Base-by-base conservation (phyloP, 64 coral and sea anemone species). In the Pocillopora verrucosa region DNA sequence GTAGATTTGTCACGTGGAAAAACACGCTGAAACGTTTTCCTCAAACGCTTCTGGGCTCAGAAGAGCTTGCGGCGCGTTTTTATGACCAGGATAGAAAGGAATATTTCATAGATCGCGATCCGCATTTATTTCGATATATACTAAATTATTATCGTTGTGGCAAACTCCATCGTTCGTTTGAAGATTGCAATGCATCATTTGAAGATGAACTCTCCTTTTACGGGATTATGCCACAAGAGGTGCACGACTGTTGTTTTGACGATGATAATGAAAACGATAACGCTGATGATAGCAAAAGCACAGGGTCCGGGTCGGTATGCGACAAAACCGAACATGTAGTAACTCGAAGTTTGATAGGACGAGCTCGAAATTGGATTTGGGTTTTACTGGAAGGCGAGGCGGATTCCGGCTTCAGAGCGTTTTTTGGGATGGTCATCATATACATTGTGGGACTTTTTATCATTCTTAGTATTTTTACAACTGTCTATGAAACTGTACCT, bases 101-200 rank as follows among this genome's bases (percentile, higher is more conserved):
- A 63, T 93, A 91, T 61, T 96, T 96, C 19, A 96, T 96, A 72
- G 95, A 96, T 72, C 88, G 95, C 10, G 95, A 96, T 72, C 95
- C 95, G 15, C 91, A 96, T 73, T 88, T 96, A n/a, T 96, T 96
- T 88, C 95, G 95, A 58, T 96, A 96, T 11, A 96, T 96, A 56
- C 84, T 96, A 72, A 96, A 90, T 80, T 96, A 96, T 72, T 96
- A 96, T 79, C 88, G 90, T 11, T 93, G 90, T 64, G 95, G 95
- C 3, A 96, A 93, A 70, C 95, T 96, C 19, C 95, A 96, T 73
- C 91, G 95, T n/a, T 93, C 95, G 9, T 73, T 93, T 5, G 95
- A 96, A 0, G 95, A 96, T 73, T 96, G 95, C 19, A 90, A 88
- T 20, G 95, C 89, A n/a, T 88, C 83, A 0, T 96, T 96, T 74